Base-by-base conservation (phyloP, 2,888 invertebrate genomes). In the Aelia acuminata region DNA sequence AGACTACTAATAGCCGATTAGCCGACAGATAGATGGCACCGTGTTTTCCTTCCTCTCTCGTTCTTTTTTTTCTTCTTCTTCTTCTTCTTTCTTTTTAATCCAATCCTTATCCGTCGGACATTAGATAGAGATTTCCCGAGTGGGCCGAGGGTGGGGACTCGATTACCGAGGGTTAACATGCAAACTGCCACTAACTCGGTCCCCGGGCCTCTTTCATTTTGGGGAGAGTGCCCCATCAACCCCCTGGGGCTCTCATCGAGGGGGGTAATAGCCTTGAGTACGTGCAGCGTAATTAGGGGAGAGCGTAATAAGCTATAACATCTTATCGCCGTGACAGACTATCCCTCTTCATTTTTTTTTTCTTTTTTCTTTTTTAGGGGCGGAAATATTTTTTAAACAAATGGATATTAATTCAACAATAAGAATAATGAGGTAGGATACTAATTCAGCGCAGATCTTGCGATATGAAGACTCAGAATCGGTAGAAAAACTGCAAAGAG, bases 151-250 rank as follows among this genome's bases (percentile, higher is more conserved):
- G 84, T 48, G 84, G 48, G 22, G 5, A n/a, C 31, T 43, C 84
- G 48, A 84, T 48, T 84, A 84, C 31, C 26, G 48, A 15, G 43
- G 84, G 84, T 84, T 84, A 84, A 84, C 84, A 84, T 84, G 84
- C 84, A 84, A 84, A 84, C 84, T 84, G 84, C 84, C 49, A 75
- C 75, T 75, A 75, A 75, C 75, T 39, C 84, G 13, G 22, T 15
- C 15, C 48, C 84, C 31, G 13, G 13, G 75, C 7, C 75, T 35
- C 75, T 75, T 75, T 75, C 75, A 75, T 75, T 75, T 75, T 75
- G 39, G 75, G 75, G 39, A 75, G 75, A 75, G 75, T 49, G 48
- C n/a, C 49, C 50, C 35, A 84, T 48, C 84, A 84, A 35, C 84
- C 84, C 50, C 84, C 75, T 20, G 39, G 75, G 75, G 75, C 39